Base-by-base conservation (phyloP, 1,140 invertebrate genomes). In the Oryzaephilus surinamensis region DNA sequence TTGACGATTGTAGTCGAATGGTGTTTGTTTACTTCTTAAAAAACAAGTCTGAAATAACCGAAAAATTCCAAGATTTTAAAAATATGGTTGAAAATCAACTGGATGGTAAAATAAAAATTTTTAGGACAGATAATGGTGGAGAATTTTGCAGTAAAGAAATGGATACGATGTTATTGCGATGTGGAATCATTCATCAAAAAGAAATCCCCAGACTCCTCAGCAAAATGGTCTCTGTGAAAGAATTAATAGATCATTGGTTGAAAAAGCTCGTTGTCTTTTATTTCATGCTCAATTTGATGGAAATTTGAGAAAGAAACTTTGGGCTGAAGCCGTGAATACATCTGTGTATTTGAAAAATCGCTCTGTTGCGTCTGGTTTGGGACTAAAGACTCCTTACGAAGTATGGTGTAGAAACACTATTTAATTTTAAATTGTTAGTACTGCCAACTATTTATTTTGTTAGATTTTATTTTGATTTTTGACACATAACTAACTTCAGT, bases 321-420 rank as follows among this genome's bases (percentile, higher is more conserved):
- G 67, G 67, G 63, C 58, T 6, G 67, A 69, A 52, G 59, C 63
- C 2, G 33, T 58, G 2, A 42, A 47, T 6, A 63, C 57, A 6
- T 61, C 65, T 5, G 52, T 54, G 5, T 67, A 66, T 41, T 36
- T 69, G 5, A 57, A 55, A 23, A 71, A 70, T 38, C 37, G 60
- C 26, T 38, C 46, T 5, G 6, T 42, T n/a, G 31, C 19, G 15
- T 12, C 24, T n/a, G 41, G 34, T n/a, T n/a, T n/a, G 13, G 13
- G 10, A 35, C 35, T 28, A 8, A 43, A 35, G 37, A 69, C 67
- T 41, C 57, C 61, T 13, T 46, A 52, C 43, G 57, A 67, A 52
- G 41, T 58, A 36, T 67, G 64, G 60, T 43, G 45, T n/a, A n/a
- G n/a, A n/a, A n/a, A n/a, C n/a, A n/a, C n/a, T n/a, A n/a, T n/a